These are phyloP conservation scores for Resseliella maxima DNA, from an alignment of 2,888 invertebrate species.

Conservation along the genomic window DNA sequence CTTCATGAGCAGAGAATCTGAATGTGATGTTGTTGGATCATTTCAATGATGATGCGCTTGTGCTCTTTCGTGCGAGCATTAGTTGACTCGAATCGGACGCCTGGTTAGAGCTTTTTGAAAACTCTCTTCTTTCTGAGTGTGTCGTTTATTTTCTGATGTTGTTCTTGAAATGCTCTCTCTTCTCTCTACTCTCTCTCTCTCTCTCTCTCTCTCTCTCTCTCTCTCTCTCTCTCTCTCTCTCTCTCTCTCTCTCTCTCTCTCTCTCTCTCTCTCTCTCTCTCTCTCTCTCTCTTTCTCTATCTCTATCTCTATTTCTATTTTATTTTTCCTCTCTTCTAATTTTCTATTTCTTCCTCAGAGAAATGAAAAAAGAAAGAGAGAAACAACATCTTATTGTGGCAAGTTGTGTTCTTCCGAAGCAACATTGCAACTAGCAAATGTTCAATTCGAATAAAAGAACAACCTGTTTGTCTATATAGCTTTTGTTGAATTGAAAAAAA, in stretches of 20 bases:
- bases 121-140: neutral
- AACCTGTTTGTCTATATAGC: constrained; percentile 14
- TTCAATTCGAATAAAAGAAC: neutral
- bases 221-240: neutral
- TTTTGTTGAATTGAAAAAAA: neutral
- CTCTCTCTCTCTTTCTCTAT: too few relatives aligned
- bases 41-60: neutral
- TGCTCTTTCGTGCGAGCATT: neutral
- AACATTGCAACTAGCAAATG: neutral
- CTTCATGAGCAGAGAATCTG: neutral
- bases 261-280: too few relatives aligned
- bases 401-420: neutral
- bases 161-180: neutral
- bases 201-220: neutral
- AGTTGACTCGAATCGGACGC: neutral
- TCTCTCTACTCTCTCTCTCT: neutral
- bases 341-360: too few relatives aligned
- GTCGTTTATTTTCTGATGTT: neutral
- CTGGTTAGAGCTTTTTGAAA: neutral
- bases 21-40: neutral
- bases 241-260: too few relatives aligned
- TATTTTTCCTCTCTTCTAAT: too few relatives aligned
- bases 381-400: too few relatives aligned
- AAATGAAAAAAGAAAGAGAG: too few relatives aligned
- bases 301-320: too few relatives aligned